Evolutionary conservation across 2,888 invertebrate genomes (phyloP).

Genomic region (Parnassius smintheus): DNA sequence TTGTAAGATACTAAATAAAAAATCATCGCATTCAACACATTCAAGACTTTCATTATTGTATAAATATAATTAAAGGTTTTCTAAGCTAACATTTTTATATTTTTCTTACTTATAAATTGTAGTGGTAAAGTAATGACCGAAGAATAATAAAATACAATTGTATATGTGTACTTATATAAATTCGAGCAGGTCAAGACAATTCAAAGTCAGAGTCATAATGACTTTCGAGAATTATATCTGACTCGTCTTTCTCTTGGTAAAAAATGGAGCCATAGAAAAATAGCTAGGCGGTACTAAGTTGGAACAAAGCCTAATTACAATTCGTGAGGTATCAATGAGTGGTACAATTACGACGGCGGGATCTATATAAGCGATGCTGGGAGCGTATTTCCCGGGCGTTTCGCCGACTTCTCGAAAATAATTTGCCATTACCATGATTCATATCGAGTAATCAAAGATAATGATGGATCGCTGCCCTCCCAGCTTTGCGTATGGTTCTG

Average conservation of each 20-base stretch:
- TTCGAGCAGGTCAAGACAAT: constrained; percentile 11
- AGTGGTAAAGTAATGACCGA: constrained; percentile 10
- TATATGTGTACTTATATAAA: constrained; percentile 16
- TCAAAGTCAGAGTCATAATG: constrained; percentile 15
- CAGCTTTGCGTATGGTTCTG: constrained; percentile 59
- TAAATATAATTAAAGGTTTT: too few relatives aligned
- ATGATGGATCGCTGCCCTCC: constrained; percentile 62
- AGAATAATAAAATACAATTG: constrained; percentile 1
- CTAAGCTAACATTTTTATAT: not conserved
- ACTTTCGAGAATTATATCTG: constrained; percentile 30
- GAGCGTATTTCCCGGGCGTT: constrained; percentile 72
- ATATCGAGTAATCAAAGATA: constrained; percentile 68
- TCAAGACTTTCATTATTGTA: too few relatives aligned
- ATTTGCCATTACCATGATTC: constrained; percentile 79
- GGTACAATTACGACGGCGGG: constrained; percentile 71
- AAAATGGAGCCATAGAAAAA: constrained; percentile 61
- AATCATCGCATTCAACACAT: too few relatives aligned
- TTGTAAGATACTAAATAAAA: too few relatives aligned
- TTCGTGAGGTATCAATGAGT: constrained; percentile 77
- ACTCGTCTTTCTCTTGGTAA: constrained; percentile 62
- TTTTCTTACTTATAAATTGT: constrained; percentile 18
- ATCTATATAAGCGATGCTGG: constrained; percentile 66
- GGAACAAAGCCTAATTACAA: constrained; percentile 75
- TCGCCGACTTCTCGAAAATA: constrained; percentile 72
- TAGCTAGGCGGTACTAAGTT: constrained; percentile 56